phyloP scores from a whole-genome alignment of 2,113 vertebrate species.

The Perca flavescens region DNA sequence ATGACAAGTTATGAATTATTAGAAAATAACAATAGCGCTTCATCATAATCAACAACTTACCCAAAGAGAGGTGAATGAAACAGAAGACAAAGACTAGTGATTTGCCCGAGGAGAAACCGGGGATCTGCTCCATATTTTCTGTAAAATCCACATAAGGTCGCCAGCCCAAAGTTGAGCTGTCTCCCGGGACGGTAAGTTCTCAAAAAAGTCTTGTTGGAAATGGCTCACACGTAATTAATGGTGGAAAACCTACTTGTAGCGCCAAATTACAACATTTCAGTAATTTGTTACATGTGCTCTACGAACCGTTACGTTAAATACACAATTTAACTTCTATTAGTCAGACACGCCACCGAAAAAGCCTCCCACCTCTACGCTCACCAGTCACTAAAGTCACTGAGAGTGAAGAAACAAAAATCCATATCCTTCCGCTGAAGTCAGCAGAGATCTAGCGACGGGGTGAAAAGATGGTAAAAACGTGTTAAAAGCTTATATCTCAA shows the following conservation, averaged over 20 bases:
- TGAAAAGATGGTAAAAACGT: conserved; percentile 1
- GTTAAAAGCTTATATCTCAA: neutral
- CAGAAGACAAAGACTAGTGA: conserved; percentile 74
- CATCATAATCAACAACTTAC: conserved; percentile 70
- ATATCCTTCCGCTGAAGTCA: conserved; percentile 83
- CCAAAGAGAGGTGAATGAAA: conserved; percentile 74
- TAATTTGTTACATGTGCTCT: neutral
- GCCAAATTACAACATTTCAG: conserved; percentile 37
- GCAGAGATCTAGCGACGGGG: conserved; percentile 44
- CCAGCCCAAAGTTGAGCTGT: conserved; percentile 78
- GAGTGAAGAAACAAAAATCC: conserved; percentile 8
- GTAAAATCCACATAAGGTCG: conserved; percentile 88
- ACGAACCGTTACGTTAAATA: neutral
- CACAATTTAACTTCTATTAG: neutral
- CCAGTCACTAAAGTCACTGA: conserved; percentile 56
- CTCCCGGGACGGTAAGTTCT: conserved; percentile 71
- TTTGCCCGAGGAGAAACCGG: conserved; percentile 80
- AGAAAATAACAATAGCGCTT: neutral
- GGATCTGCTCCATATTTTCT: conserved; percentile 83
- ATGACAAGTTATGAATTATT: conserved; percentile 6
- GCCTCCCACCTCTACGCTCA: conserved; percentile 59
- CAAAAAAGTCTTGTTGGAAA: conserved; percentile 33
- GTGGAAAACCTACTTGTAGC: neutral
- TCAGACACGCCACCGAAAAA: conserved; percentile 39
- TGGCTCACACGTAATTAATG: neutral